Base-by-base conservation (phyloP, 2,113 vertebrate genomes). In the Sus scrofa region DNA sequence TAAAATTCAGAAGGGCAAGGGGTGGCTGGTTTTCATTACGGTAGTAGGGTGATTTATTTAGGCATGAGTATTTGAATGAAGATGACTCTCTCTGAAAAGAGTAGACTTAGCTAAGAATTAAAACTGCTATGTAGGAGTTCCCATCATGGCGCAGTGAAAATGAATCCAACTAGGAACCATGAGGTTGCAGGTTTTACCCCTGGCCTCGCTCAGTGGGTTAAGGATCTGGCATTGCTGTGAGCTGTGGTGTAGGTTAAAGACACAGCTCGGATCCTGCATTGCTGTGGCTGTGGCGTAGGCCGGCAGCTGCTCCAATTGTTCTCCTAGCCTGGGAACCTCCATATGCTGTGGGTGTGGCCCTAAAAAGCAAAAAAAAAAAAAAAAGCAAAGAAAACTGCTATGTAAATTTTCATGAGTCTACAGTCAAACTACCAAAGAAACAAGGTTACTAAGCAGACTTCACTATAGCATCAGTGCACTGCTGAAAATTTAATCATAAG, bases 341-440 rank as follows among this genome's bases (percentile, higher is more conserved):
- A n/a, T n/a, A n/a, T n/a, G n/a, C n/a, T n/a, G n/a, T n/a, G n/a
- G n/a, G n/a, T n/a, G n/a, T n/a, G n/a, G n/a, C n/a, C n/a, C n/a
- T n/a, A n/a, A n/a, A n/a, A n/a, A n/a, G n/a, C n/a, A n/a, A n/a
- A n/a, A n/a, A n/a, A n/a, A n/a, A n/a, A n/a, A n/a, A n/a, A n/a
- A n/a, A n/a, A n/a, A n/a, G n/a, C n/a, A n/a, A n/a, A n/a, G n/a
- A 30, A 94, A 97, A 91, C 32, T 75, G 60, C 5, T 62, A 70
- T 77, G 62, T 26, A 86, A 20, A 92, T 87, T 75, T 79, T 18
- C 73, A 73, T n/a, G 56, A 81, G 4, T 27, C 32, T 81, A n/a
- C 20, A 56, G 16, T 87, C 27, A 92, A 67, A 20, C 19, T 13
- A 16, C 50, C 2, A 90, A 96, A 70, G 34, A 96, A 86, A 82